These are phyloP conservation scores for Pseudomyrmex pallidus DNA, from an alignment of 1,140 invertebrate species.

Conservation along the genomic window DNA sequence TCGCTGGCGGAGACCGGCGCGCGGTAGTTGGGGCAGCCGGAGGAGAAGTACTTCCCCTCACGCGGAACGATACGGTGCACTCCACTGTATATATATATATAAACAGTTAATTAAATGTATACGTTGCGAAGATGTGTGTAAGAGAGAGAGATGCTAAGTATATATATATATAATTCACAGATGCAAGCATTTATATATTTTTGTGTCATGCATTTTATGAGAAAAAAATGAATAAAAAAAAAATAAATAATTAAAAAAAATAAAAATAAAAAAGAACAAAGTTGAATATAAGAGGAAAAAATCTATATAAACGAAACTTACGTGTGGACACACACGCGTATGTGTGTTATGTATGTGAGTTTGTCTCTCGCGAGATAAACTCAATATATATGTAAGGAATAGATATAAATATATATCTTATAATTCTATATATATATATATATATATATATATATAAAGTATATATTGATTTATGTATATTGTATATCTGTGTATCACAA, in stretches of 20 bases:
- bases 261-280: slow-evolving; percentile 54
- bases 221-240: slow-evolving; percentile 62
- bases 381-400: slow-evolving; percentile 39
- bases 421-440: slow-evolving; percentile 55
- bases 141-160: slow-evolving; percentile 57
- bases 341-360: slow-evolving; percentile 34
- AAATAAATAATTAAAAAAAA: slow-evolving; percentile 25
- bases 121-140: slow-evolving; percentile 24
- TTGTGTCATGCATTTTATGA: slow-evolving; percentile 84
- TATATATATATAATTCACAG: slow-evolving; percentile 60
- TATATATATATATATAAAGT: slow-evolving; percentile 41
- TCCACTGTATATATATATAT: slow-evolving; percentile 52
- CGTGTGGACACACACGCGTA: slow-evolving; percentile 26
- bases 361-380: slow-evolving; percentile 26
- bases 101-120: slow-evolving; percentile 60
- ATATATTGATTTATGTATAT: slow-evolving; percentile 61
- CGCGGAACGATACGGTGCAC: too few species aligned
- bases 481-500: slow-evolving; percentile 67
- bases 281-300: slow-evolving; percentile 8
- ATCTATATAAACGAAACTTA: slow-evolving; percentile 63
- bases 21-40: too few species aligned
- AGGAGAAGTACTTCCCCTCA: too few species aligned
- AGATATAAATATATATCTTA: slow-evolving; percentile 65
- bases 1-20: too few species aligned
- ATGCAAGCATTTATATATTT: slow-evolving; percentile 83